Conservation (phyloP, 2,113 vertebrate species). For the Axis porcinus region DNA sequence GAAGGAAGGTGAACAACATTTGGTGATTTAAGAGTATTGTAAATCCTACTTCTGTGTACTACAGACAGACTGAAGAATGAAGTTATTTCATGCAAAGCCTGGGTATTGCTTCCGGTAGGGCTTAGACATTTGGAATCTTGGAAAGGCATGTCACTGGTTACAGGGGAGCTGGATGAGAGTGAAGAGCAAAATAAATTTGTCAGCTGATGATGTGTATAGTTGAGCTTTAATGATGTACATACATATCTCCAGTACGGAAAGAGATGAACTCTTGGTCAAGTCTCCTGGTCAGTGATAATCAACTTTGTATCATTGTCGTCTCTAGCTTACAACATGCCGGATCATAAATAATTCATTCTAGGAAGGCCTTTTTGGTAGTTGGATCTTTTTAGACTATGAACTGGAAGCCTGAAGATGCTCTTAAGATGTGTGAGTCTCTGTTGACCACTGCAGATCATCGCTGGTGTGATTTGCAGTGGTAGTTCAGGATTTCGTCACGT, state of each 20-base stretch:
- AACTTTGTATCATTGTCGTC: background rate
- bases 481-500: background rate
- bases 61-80: background rate
- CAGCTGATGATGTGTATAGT: background rate
- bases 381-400: background rate
- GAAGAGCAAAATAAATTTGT: background rate
- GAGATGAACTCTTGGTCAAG: background rate
- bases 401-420: background rate
- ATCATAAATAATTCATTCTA: background rate
- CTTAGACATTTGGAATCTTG: background rate
- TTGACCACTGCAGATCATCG: background rate
- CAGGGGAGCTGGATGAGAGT: background rate
- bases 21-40: background rate
- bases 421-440: background rate
- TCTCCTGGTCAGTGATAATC: background rate
- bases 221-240: background rate
- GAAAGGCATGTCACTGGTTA: background rate
- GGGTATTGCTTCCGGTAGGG: background rate
- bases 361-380: background rate
- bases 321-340: background rate
- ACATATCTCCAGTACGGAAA: background rate
- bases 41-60: background rate
- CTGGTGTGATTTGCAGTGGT: background rate
- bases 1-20: background rate
- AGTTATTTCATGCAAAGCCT: background rate